Evolutionary conservation across 2,797 vertebrate genomes (phyloP), one percentile per base, ranked within the genome.

Genomic region (Coregonus sp.): DNA sequence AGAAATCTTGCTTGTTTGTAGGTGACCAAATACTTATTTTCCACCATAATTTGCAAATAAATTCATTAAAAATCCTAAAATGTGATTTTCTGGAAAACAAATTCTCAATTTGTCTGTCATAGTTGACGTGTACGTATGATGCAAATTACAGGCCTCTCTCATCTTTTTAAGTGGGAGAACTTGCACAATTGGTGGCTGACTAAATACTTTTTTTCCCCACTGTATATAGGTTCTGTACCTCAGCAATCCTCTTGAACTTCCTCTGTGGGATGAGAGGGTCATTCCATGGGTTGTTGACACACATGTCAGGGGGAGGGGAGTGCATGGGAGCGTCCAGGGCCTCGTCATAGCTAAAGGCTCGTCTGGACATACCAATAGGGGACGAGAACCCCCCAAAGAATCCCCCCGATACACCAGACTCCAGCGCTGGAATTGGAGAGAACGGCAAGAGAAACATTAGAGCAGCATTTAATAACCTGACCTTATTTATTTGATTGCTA

Each of bases 321-420:
- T 95, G 94, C 92, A 98, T 96, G 74, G 96, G 96, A 0, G 90
- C 82, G 29, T 98, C 95, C 76, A 99, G 92, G 78, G 92, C 94
- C 72, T 97, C 97, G 4, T 99, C 97, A 78, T 99, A 98, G 93
- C 94, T 97, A 88, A 96, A 93, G 77, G 95, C 95, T 80, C 87
- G 94, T 20, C 98, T 95, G 18, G 84, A 86, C 85, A 97, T 94
- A 70, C 94, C 94, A 2, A 96, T 71, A 2, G 98, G 96, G 86
- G 95, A 90, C 5, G 97, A 96, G 85, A 97, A 92, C 84, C 93
- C 93, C 35, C 56, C 56, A 47, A 74, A 87, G 33, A 92, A 20
- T n/a, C 85, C 80, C 0, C 86, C 77, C 0, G 89, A 56, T 0
- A 70, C 66, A 66, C 84, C 63, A 3, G 87, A 88, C 78, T 93